Conservation (phyloP, 2,888 invertebrate species). For the Elmis aenea region DNA sequence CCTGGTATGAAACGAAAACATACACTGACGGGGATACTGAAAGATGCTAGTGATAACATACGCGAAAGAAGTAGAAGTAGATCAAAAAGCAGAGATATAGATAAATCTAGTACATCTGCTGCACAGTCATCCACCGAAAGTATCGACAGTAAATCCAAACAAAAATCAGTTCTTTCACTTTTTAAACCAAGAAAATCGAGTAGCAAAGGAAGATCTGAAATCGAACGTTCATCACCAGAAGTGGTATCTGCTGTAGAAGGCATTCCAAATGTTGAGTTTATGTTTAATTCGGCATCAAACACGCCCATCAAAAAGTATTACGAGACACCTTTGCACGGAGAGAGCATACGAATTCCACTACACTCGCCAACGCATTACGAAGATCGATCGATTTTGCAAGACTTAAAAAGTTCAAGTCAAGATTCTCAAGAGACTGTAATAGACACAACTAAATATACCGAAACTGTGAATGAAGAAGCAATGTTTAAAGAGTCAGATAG, state of each 20-base stretch:
- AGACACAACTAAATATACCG: slow-evolving; percentile 32
- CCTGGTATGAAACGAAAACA: slow-evolving; percentile 37
- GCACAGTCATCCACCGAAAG: slow-evolving; percentile 52
- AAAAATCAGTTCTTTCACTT: slow-evolving; percentile 63
- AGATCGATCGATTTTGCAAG: slow-evolving; percentile 38
- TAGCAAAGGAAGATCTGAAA: slow-evolving; percentile 47
- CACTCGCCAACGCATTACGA: slow-evolving; percentile 69
- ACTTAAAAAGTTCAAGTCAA: slow-evolving; percentile 44
- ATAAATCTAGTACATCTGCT: slow-evolving; percentile 44
- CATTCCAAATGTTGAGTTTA: slow-evolving; percentile 46
- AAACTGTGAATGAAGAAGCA: slow-evolving; percentile 9
- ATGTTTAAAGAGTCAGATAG: slow-evolving; percentile 23
- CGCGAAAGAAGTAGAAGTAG: slow-evolving; percentile 41
- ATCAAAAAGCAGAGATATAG: slow-evolving; percentile 62
- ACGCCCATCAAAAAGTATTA: slow-evolving; percentile 49
- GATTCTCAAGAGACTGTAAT: slow-evolving; percentile 52
- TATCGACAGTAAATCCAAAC: slow-evolving; percentile 45
- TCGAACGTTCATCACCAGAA: slow-evolving; percentile 31
- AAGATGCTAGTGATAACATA: slow-evolving; percentile 40
- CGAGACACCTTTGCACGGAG: slow-evolving; percentile 59
- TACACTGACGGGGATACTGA: slow-evolving; percentile 40
- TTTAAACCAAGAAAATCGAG: slow-evolving; percentile 56
- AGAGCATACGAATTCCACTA: slow-evolving; percentile 65
- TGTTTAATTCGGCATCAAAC: slow-evolving; percentile 31
- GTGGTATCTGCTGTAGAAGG: slow-evolving; percentile 42